Base-by-base conservation (phyloP, 2,888 invertebrate species). In the Apamea monoglypha region DNA sequence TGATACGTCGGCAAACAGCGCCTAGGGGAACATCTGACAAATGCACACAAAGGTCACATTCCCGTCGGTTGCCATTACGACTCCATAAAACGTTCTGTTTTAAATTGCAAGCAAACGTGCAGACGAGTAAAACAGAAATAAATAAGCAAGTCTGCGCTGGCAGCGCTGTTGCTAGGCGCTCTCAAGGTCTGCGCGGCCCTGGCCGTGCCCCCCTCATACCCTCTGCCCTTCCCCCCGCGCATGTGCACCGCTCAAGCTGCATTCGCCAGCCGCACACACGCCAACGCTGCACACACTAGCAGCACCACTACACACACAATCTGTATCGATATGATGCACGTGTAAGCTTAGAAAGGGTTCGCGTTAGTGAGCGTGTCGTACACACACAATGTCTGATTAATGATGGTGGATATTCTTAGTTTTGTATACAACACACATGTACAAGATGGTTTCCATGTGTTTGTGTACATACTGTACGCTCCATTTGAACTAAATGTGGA, bases 121-220 rank as follows among this genome's bases (percentile, higher is more conserved):
- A 94, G 95, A 95, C 94, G 95, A 93, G 93, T 94, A 89, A 94
- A 96, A 95, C 95, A 94, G 94, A 95, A 96, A 96, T 96, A 96
- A 95, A 95, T 94, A 93, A 94, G 88, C 83, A 84, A 91, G 91
- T 91, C 91, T 91, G 89, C 87, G 92, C 88, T 92, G 93, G 91
- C 93, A 92, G 92, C 91, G 93, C 92, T 95, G 96, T 96, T 97
- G 95, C 96, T 96, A 96, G 92, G 96, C 95, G 94, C 92, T 94
- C 92, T 94, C 96, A 97, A 97, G 96, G 97, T 95, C 96, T 94
- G 83, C 88, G 81, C 93, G 95, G 93, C 95, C 95, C 92, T 95
- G 95, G 95, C 95, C 94, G 88, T 94, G 94, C 93, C 92, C 91
- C 91, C 86, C 88, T 81, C 85, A 79, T 90, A 85, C 88, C 88